phyloP scores from a whole-genome alignment of 2,888 invertebrate species.

The Mamestra brassicae region DNA sequence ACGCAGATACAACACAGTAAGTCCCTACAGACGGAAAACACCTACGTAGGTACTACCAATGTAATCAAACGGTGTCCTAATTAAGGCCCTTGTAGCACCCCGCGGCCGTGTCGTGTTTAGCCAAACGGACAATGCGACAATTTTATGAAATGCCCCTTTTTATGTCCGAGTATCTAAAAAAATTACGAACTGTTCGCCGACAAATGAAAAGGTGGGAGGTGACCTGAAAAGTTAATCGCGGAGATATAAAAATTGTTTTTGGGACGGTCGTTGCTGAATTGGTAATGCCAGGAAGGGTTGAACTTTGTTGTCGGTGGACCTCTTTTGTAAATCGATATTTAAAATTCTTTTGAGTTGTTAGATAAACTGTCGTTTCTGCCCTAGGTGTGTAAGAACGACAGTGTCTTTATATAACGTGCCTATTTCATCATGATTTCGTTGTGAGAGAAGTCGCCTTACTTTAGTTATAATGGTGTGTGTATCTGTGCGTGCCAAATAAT shows the following conservation, averaged over 20 bases:
- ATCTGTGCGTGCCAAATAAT: too few species aligned
- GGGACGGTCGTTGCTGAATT: background rate
- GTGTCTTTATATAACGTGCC: too few species aligned
- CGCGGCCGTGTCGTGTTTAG: conserved; percentile 51
- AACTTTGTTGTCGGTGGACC: background rate
- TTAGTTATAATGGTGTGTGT: too few species aligned
- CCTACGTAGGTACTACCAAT: conserved; percentile 37
- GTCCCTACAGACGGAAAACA: conserved; percentile 32
- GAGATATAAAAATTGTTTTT: conserved; percentile 24
- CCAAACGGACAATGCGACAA: conserved; percentile 60
- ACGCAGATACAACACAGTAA: conserved; percentile 1
- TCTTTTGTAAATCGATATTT: background rate
- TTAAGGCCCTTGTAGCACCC: conserved; percentile 65
- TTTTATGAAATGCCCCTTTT: conserved; percentile 62
- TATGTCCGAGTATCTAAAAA: conserved; percentile 49
- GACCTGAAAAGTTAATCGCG: conserved; percentile 39
- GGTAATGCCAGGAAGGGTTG: background rate
- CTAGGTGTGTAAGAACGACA: too few species aligned
- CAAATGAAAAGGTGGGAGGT: conserved; percentile 48
- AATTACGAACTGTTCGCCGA: conserved; percentile 39
- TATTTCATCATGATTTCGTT: too few species aligned
- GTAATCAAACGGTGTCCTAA: conserved; percentile 66
- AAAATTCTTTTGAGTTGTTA: too few species aligned
- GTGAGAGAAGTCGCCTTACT: too few species aligned
- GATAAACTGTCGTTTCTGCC: background rate